Conservation (phyloP, 2,888 invertebrate species). For the Lagria hirta region DNA sequence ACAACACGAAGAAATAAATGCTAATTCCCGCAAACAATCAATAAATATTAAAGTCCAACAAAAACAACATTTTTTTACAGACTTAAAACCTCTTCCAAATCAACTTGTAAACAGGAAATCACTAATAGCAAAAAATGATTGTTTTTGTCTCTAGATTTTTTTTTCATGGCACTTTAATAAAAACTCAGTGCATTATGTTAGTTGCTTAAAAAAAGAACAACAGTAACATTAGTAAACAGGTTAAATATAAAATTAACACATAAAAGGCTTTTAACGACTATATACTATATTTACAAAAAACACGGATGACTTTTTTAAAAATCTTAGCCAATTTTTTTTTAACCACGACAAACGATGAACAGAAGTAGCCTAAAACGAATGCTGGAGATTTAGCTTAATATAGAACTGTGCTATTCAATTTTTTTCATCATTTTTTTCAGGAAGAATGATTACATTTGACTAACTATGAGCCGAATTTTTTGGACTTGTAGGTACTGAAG, state of each 20-base stretch:
- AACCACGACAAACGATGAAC: no score
- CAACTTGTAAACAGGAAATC: conserved; percentile 3
- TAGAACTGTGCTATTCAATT: no score
- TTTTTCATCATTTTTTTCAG: no score
- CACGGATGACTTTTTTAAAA: no score
- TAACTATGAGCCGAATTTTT: conserved; percentile 41
- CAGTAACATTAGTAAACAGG: conserved; percentile 20
- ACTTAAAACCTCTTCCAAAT: background rate
- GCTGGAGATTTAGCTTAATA: no score
- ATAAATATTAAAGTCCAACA: conserved; percentile 17
- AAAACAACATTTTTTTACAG: conserved; percentile 19
- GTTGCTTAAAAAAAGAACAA: conserved; percentile 14
- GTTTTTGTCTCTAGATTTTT: conserved; percentile 14
- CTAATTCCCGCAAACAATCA: conserved; percentile 14
- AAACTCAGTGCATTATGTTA: conserved; percentile 12
- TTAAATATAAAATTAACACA: conserved; percentile 20
- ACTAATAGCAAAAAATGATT: conserved; percentile 1
- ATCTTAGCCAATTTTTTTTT: no score
- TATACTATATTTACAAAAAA: no score
- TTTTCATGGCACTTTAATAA: conserved; percentile 18
- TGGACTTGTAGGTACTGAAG: conserved; percentile 55
- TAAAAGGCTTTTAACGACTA: no score
- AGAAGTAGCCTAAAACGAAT: no score
- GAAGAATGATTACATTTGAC: no score
- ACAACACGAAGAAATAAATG: conserved; percentile 3